Percentiles rank a stretch among this genome's conserved stretches.
Conservation (phyloP, 2,113 vertebrate genomes). For the Isichthys henryi region DNA sequence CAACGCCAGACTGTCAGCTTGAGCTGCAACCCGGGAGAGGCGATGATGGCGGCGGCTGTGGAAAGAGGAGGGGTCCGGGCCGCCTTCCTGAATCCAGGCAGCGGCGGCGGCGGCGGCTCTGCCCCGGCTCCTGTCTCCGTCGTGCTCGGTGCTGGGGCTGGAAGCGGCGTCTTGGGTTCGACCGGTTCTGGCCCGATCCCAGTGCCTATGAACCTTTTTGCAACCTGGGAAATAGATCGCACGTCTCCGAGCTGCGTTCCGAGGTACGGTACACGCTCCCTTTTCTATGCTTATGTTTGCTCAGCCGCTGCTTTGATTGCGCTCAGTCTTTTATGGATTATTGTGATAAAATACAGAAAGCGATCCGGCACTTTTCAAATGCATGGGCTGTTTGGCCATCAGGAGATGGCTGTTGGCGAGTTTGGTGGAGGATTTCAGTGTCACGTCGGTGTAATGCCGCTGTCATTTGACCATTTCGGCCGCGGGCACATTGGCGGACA, state of each 20-base stretch:
- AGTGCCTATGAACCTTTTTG: slow-evolving; percentile 62
- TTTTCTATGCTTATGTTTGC: neutral
- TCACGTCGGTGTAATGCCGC: neutral
- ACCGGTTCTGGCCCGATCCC: slow-evolving; percentile 37
- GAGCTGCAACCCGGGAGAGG: slow-evolving; percentile 34
- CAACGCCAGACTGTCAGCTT: slow-evolving; percentile 28
- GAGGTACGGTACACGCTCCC: slow-evolving; percentile 39
- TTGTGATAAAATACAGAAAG: neutral
- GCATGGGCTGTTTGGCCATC: neutral
- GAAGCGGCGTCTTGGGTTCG: slow-evolving; percentile 17
- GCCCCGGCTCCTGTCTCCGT: slow-evolving; percentile 24
- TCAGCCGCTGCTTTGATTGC: neutral
- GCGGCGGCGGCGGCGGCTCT: slow-evolving; percentile 34
- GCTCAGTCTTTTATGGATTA: neutral
- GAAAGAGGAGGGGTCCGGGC: slow-evolving; percentile 47
- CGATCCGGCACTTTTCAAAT: neutral
- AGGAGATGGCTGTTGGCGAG: neutral
- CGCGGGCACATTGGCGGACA: neutral
- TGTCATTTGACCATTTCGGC: neutral
- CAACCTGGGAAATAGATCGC: slow-evolving; percentile 61
- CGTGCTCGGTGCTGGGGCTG: slow-evolving; percentile 34
- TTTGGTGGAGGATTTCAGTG: neutral
- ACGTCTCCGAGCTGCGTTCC: slow-evolving; percentile 60
- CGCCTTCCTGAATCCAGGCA: slow-evolving; percentile 37
- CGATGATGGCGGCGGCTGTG: slow-evolving; percentile 47